Evolutionary conservation across 2,888 invertebrate species (phyloP).

Genomic region (Oscheius sp.): DNA sequence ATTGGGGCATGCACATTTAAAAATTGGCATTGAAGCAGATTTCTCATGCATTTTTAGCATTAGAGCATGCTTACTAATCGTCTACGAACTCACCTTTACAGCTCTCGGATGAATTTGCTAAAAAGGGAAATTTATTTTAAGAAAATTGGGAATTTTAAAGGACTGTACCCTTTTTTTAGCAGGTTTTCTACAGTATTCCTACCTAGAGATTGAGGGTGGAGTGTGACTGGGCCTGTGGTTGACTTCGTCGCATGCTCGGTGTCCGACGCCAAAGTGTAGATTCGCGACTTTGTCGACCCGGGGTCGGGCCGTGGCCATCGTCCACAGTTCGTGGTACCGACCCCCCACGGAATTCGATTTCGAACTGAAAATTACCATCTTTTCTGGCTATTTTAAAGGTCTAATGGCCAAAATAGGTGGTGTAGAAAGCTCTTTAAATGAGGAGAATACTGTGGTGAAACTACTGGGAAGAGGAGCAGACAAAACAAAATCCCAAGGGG

Average conservation of each 20-base stretch:
- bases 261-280: constrained; percentile 68
- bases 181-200: neutral
- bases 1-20: no score
- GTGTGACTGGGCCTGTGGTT: constrained; percentile 45
- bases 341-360: constrained; percentile 76
- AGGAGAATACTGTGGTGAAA: neutral
- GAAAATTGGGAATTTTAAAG: no score
- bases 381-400: neutral
- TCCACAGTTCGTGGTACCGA: constrained; percentile 62
- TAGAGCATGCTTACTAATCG: no score
- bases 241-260: constrained; percentile 63
- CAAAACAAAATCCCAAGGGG: constrained; percentile 10
- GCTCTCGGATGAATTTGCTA: constrained; percentile 27
- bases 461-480: neutral
- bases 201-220: constrained; percentile 54
- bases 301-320: constrained; percentile 42
- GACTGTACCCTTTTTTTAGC: no score
- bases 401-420: neutral
- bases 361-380: constrained; percentile 73
- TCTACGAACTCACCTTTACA: constrained; percentile 24
- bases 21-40: no score
- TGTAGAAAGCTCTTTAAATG: neutral
- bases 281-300: constrained; percentile 57
- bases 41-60: no score
- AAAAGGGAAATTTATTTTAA: neutral